Evolutionary conservation across 1,140 invertebrate genomes (phyloP).

Genomic region (Tribolium castaneum): DNA sequence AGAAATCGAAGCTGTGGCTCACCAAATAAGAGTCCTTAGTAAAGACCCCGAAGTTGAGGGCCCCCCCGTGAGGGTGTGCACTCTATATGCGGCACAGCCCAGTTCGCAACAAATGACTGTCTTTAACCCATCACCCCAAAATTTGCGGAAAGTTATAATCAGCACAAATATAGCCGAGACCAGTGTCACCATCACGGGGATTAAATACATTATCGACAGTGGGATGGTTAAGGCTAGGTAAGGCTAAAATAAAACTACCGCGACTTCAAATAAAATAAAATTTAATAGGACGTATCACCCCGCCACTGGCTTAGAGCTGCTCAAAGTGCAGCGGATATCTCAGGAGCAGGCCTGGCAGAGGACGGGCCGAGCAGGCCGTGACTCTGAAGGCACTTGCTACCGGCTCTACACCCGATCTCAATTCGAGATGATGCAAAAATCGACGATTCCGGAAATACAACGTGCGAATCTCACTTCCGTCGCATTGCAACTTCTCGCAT

Average conservation of each 20-base stretch:
- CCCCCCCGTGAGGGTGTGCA: conserved; percentile 76
- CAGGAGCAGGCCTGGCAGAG: conserved; percentile 94
- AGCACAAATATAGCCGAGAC: conserved; percentile 99
- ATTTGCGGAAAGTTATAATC: conserved; percentile 88
- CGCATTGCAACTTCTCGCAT: conserved; percentile 81
- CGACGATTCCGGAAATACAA: conserved; percentile 88
- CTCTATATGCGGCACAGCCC: conserved; percentile 86
- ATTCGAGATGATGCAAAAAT: conserved; percentile 77
- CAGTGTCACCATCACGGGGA: conserved; percentile 94
- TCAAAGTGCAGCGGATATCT: conserved; percentile 87
- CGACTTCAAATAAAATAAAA: too few relatives aligned
- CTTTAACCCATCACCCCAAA: conserved; percentile 75
- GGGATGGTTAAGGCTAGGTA: conserved; percentile 92
- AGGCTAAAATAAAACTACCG: conserved; percentile 49
- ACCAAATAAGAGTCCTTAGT: conserved; percentile 79
- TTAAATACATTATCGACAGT: conserved; percentile 94
- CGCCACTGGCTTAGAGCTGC: conserved; percentile 83
- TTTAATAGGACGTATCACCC: conserved; percentile 84
- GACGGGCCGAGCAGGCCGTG: conserved; percentile 89
- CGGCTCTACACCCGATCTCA: conserved; percentile 78
- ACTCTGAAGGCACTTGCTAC: conserved; percentile 86
- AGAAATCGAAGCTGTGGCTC: conserved; percentile 92
- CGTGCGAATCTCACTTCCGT: conserved; percentile 65
- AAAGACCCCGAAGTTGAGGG: conserved; percentile 72
- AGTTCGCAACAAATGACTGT: conserved; percentile 82